Base-by-base conservation (phyloP, 2,888 invertebrate genomes). In the Scaptodrosophila latifasciaeformis region DNA sequence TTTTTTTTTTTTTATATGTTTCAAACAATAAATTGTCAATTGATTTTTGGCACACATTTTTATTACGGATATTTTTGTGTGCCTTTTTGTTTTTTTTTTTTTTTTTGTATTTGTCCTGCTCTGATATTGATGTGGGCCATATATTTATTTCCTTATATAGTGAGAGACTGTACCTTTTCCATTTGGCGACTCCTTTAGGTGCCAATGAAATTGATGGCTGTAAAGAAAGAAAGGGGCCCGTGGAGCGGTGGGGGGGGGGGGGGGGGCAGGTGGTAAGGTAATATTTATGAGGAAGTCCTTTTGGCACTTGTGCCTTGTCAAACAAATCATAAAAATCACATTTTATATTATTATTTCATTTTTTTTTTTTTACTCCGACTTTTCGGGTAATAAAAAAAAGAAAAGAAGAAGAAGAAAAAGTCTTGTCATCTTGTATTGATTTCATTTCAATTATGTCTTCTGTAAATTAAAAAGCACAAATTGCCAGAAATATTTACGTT, bases 11-110 rank as follows among this genome's bases (percentile, higher is more conserved):
- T 77, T 79, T 70, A 74, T 70, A 77, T 74, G 66, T 59, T 57
- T 60, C 58, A 53, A 68, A 74, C 74, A 80, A 80, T 75, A 80
- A 75, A 75, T 75, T 75, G 80, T 68, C 75, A 80, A 75, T 75
- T 75, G 75, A 75, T 75, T 75, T 74, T 77, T 74, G n/a, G 78
- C 54, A 63, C 66, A 74, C 80, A 67, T 68, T 68, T 65, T 57
- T 44, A 45, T 46, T 34, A 18, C 39, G 40, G 47, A 42, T 62
- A 62, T 60, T 60, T 61, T 56, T 61, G 62, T 50, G 48, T 18
- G 17, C 39, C 7, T 10, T 47, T 37, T 44, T 18, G 17, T 53
- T 59, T 59, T 31, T n/a, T 55, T 52, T 49, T 37, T 10, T 6
- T 7, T 19, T 17, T 3, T 45, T 1, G n/a, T 15, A 21, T 34